Percentiles rank a stretch among this genome's conserved stretches.
Conservation (phyloP, 2,888 invertebrate species). For the Fissipunctia ypsillon region DNA sequence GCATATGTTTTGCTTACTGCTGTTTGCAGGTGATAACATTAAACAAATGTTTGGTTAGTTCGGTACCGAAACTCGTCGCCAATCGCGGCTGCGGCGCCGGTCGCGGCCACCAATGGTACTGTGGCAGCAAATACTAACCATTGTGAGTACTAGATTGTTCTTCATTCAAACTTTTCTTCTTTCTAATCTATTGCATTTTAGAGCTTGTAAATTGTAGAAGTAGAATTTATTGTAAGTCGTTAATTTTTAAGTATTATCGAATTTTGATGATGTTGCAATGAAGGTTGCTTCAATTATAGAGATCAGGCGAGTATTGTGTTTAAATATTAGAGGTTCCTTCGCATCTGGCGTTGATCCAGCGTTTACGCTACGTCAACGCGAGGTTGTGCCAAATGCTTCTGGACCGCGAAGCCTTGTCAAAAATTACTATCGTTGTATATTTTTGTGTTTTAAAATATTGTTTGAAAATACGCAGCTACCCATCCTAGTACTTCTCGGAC, state of each 20-base stretch:
- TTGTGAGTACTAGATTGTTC: slow-evolving; percentile 79
- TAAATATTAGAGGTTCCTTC: not conserved
- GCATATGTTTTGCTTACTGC: slow-evolving; percentile 85
- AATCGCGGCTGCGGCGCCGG: slow-evolving; percentile 44
- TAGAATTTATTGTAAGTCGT: slow-evolving; percentile 41
- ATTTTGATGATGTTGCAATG: slow-evolving; percentile 3
- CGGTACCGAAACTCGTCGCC: slow-evolving; percentile 85
- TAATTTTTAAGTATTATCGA: not conserved
- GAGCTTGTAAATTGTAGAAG: slow-evolving; percentile 53
- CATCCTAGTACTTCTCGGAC: slow-evolving; percentile 34
- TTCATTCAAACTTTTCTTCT: slow-evolving; percentile 42
- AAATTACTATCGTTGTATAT: not conserved
- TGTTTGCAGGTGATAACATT: slow-evolving; percentile 90
- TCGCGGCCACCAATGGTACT: slow-evolving; percentile 75
- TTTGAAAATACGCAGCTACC: slow-evolving; percentile 26
- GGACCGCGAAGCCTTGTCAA: not conserved
- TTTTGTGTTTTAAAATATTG: slow-evolving; percentile 5
- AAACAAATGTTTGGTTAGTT: slow-evolving; percentile 90
- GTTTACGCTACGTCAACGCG: not conserved
- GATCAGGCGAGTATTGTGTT: slow-evolving; percentile 3
- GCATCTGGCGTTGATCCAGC: not conserved
- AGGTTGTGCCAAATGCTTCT: not conserved
- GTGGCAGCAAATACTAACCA: slow-evolving; percentile 77
- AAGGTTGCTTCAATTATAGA: not conserved
- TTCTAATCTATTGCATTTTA: slow-evolving; percentile 61